These are phyloP conservation scores for Hormiphora californensis DNA, from an alignment of 37 sponge, comb jelly and placozoan genomes.

Conservation along the genomic window DNA sequence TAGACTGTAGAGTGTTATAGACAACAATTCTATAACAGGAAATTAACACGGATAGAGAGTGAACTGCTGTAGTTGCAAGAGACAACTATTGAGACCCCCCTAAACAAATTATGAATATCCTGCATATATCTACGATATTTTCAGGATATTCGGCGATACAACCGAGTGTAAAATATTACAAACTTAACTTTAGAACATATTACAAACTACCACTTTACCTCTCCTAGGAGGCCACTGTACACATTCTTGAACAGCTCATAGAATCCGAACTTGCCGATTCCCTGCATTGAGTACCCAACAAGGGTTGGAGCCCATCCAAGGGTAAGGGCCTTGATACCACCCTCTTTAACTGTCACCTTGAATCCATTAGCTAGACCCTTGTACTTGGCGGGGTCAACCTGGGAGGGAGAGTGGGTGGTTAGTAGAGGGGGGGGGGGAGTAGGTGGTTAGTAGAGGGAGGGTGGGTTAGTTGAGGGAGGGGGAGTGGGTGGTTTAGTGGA, in stretches of 20 bases:
- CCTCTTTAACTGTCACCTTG: slow-evolving; percentile 70
- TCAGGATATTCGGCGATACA: no score
- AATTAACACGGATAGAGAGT: no score
- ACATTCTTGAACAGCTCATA: slow-evolving; percentile 96
- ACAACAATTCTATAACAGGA: no score
- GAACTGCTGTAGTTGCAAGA: no score
- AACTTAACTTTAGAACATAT: no score
- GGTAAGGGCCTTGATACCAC: slow-evolving; percentile 74
- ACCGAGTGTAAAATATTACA: no score
- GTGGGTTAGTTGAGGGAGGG: no score
- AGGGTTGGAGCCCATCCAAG: slow-evolving; percentile 98
- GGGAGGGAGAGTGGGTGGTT: background rate
- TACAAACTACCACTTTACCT: slow-evolving; percentile 60
- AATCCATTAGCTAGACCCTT: slow-evolving; percentile 75
- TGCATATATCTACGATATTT: no score
- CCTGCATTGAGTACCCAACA: slow-evolving; percentile 96
- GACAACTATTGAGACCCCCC: background rate
- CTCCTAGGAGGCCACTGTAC: slow-evolving; percentile 84
- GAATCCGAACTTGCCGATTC: slow-evolving; percentile 95
- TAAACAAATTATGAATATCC: background rate
- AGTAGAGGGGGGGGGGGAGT: no score
- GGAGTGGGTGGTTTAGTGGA: no score
- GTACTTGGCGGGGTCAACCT: slow-evolving; percentile 96
- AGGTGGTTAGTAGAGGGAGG: no score
- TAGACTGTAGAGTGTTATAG: no score